Conservation (phyloP, 2,888 invertebrate species). For the Synergus laeviventris region DNA sequence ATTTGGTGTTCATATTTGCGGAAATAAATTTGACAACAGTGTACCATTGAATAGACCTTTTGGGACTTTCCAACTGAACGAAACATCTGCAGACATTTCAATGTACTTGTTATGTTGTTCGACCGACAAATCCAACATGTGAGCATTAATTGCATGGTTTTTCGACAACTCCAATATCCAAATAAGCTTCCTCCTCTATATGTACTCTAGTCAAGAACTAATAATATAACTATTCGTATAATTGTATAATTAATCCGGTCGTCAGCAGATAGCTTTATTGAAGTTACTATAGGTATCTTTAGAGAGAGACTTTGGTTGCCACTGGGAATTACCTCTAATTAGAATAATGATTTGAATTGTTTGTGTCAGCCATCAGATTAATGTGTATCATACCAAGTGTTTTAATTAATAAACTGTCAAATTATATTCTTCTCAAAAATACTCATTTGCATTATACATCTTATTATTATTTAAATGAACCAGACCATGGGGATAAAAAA, state of each 20-base stretch:
- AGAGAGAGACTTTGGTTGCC: not conserved
- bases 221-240: not conserved
- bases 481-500: not conserved
- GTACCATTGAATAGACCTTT: too few species aligned
- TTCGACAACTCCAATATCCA: not conserved
- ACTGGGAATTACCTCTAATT: not conserved
- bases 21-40: too few species aligned
- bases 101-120: too few species aligned
- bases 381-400: not conserved
- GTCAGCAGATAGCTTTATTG: not conserved
- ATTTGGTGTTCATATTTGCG: too few species aligned
- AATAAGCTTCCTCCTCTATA: not conserved
- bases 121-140: too few species aligned
- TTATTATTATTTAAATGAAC: too few species aligned
- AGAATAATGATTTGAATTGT: not conserved
- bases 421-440: too few species aligned
- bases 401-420: too few species aligned
- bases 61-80: too few species aligned
- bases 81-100: too few species aligned
- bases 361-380: not conserved
- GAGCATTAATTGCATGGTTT: too few species aligned
- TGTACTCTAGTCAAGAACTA: not conserved
- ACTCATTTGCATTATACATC: too few species aligned
- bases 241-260: constrained; percentile 4
- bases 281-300: not conserved